Evolutionary conservation across 2,888 invertebrate genomes (phyloP), one percentile per base, ranked within the genome.

Genomic region (Drosophila greeni): DNA sequence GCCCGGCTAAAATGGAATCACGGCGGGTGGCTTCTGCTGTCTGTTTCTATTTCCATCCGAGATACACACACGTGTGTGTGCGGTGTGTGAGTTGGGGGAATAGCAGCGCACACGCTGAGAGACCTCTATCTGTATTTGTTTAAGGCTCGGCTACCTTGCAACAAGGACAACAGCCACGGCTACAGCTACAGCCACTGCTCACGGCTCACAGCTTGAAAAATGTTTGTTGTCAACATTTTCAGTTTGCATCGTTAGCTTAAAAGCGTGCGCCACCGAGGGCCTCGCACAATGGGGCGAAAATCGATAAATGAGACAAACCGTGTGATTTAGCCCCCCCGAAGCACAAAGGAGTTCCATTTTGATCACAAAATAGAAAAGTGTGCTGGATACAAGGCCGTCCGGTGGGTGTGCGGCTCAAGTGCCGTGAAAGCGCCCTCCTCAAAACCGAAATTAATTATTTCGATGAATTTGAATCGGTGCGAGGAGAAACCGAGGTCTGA

Each of bases 141-240:
- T 75, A 80, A 84, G 78, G 70, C 66, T 39, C 72, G 71, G 71
- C 72, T 81, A 81, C 83, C 83, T 78, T 70, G 78, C 62, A 56
- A 56, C 65, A 71, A 51, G 65, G 74, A 58, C 61, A 70, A 40
- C 66, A 65, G 47, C 49, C 36, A 16, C 14, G 24, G 18, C 37
- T 4, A 39, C 34, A 39, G 59, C 26, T 29, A 78, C 66, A 73
- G 66, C 74, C 56, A 76, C 84, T 83, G 81, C 81, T 81, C n/a
- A 26, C 20, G 7, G 64, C 80, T 58, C 81, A 79, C 85, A 82
- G 81, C 81, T 85, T 82, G 85, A 82, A 85, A 82, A 82, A 82
- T 85, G 81, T 80, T 80, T 83, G 85, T 82, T 85, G 85, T 85
- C 85, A 83, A 82, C 85, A 82, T 83, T 82, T 79, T 84, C 74